Evolutionary conservation across 2,888 invertebrate genomes (phyloP).

Genomic region (Gerris lacustris): DNA sequence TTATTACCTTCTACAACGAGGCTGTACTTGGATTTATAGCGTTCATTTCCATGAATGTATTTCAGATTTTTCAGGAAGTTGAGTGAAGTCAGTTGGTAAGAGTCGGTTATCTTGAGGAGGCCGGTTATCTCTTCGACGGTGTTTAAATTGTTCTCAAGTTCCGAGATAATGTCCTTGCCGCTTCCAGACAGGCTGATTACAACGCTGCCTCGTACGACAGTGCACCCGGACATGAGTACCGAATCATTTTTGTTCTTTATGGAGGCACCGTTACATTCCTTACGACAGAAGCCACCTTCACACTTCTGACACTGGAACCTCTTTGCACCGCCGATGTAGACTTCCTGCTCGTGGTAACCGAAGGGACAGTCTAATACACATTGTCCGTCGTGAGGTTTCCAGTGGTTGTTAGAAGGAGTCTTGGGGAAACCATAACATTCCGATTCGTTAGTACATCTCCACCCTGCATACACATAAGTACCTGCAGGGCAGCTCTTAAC

Average conservation of each 20-base stretch:
- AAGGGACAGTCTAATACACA: background rate
- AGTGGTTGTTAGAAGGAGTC: background rate
- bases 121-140: slow-evolving; percentile 60
- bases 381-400: slow-evolving; percentile 1
- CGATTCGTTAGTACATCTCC: background rate
- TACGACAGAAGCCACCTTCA: slow-evolving; percentile 34
- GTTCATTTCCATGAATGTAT: slow-evolving; percentile 50
- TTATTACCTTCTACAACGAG: slow-evolving; percentile 40
- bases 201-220: slow-evolving; percentile 62
- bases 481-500: background rate
- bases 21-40: slow-evolving; percentile 40
- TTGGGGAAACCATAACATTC: background rate
- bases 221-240: slow-evolving; percentile 59
- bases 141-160: slow-evolving; percentile 53
- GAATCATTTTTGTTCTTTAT: slow-evolving; percentile 55
- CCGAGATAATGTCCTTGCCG: slow-evolving; percentile 39
- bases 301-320: background rate
- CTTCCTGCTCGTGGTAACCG: background rate
- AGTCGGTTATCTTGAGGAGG: slow-evolving; percentile 43
- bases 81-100: slow-evolving; percentile 52
- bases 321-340: background rate
- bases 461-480: background rate
- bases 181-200: slow-evolving; percentile 50
- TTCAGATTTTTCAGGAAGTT: slow-evolving; percentile 60
- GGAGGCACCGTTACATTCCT: slow-evolving; percentile 44